These are phyloP conservation scores for Episyrphus balteatus DNA, from an alignment of 1,140 invertebrate genomes.

Conservation along the genomic window DNA sequence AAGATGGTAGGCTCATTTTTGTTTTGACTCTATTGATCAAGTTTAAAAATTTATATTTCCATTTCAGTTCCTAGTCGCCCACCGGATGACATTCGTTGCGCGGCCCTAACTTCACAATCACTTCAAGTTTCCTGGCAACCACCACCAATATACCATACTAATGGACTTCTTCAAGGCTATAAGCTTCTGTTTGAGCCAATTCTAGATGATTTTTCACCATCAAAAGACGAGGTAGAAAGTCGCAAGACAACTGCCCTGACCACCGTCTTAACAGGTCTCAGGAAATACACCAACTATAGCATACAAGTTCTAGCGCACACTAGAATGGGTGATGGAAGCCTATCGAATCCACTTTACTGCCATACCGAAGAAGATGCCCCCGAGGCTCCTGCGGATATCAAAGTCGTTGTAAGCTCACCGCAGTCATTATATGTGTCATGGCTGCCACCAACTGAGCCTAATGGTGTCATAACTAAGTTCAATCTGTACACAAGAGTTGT, in stretches of 20 bases:
- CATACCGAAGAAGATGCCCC: slow-evolving; percentile 78
- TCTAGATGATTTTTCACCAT: slow-evolving; percentile 35
- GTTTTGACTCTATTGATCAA: not conserved
- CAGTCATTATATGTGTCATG: slow-evolving; percentile 69
- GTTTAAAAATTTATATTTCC: not conserved
- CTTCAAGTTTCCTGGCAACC: slow-evolving; percentile 75
- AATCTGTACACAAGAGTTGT: slow-evolving; percentile 63
- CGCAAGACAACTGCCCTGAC: slow-evolving; percentile 57
- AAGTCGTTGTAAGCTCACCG: slow-evolving; percentile 63
- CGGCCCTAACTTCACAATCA: slow-evolving; percentile 59
- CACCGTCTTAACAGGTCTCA: slow-evolving; percentile 53
- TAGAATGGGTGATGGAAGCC: slow-evolving; percentile 65
- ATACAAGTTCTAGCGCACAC: slow-evolving; percentile 74
- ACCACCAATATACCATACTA: slow-evolving; percentile 60
- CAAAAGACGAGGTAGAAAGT: slow-evolving; percentile 50
- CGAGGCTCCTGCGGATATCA: slow-evolving; percentile 66
- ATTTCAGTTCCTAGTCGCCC: slow-evolving; percentile 56
- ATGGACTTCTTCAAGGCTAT: slow-evolving; percentile 74
- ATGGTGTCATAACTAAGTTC: slow-evolving; percentile 70
- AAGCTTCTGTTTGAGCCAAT: slow-evolving; percentile 62
- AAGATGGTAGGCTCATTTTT: slow-evolving; percentile 52
- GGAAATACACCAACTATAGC: slow-evolving; percentile 77
- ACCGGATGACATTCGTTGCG: slow-evolving; percentile 61
- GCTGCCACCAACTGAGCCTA: slow-evolving; percentile 62
- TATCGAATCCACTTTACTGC: slow-evolving; percentile 58